Base-by-base conservation (phyloP, 2,888 invertebrate species). In the Apeira syringaria region DNA sequence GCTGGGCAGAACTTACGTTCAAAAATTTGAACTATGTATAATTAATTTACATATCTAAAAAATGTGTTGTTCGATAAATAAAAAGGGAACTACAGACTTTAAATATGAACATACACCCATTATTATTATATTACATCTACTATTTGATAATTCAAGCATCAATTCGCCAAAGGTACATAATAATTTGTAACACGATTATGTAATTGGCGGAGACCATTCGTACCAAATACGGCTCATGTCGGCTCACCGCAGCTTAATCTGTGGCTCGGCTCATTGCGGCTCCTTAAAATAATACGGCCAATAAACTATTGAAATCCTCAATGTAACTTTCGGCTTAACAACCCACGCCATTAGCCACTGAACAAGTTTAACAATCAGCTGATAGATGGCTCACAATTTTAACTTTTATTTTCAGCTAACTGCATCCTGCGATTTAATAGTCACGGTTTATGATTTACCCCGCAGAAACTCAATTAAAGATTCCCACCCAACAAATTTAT, bases 211-310 rank as follows among this genome's bases (percentile, higher is more conserved):
- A 27, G 9, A 4, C 31, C 31, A 28, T 28, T 27, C 11, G 15
- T 26, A 8, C 44, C 32, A 29, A 38, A 38, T 44, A 38, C 29
- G 34, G 44, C 33, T 30, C 25, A 44, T 26, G 44, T 34, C 38
- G 37, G 44, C 30, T 38, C 18, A 38, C 18, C 26, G 30, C 29
- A 26, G 9, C 38, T 38, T 34, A 44, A 34, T 44, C 44, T 38
- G 29, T 25, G 6, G 27, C 34, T 24, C n/a, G n/a, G 13, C 18
- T 44, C 38, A 38, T 30, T 34, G 11, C 17, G n/a, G 18, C 34
- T 33, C 25, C 33, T 26, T 30, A 31, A 34, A 8, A 20, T 34
- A 39, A 39, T 20, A 35, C 20, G 28, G 27, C 35, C 34, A 22
- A 34, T 45, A 34, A 45, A 33, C 33, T 25, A 29, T 34, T 20